Evolutionary conservation across 2,797 vertebrate genomes (phyloP).

Genomic region (Periparus ater): DNA sequence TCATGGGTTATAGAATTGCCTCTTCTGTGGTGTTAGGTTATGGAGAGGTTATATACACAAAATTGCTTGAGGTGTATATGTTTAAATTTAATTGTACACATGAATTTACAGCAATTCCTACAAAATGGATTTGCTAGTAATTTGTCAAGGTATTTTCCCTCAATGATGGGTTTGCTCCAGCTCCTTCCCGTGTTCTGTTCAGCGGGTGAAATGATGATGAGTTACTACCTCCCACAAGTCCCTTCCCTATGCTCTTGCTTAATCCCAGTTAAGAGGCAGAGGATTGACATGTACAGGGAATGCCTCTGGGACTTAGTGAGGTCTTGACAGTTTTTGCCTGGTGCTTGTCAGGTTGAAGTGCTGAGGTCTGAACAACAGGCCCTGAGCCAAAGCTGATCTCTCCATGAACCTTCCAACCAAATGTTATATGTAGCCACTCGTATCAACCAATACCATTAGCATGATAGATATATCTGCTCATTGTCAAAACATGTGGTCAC

Average conservation of each 20-base stretch:
- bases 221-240: background rate
- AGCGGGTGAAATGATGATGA: background rate
- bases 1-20: background rate
- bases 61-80: background rate
- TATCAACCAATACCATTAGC: background rate
- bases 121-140: background rate
- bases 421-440: background rate
- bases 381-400: background rate
- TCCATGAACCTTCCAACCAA: background rate
- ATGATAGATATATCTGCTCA: background rate
- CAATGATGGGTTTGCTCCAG: background rate
- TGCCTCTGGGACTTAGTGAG: background rate
- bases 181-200: background rate
- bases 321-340: background rate
- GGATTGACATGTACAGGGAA: background rate
- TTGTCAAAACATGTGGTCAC: background rate
- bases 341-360: background rate
- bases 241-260: background rate
- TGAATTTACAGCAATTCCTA: background rate
- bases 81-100: background rate
- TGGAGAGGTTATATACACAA: fast-evolving
- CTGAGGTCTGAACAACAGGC: background rate
- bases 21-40: background rate
- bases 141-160: background rate
- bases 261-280: background rate